A percentile compares a stretch with the other conserved stretches of the same genome.
Conservation (phyloP, 2,888 invertebrate genomes). For the Callyntrura guangdongensis region DNA sequence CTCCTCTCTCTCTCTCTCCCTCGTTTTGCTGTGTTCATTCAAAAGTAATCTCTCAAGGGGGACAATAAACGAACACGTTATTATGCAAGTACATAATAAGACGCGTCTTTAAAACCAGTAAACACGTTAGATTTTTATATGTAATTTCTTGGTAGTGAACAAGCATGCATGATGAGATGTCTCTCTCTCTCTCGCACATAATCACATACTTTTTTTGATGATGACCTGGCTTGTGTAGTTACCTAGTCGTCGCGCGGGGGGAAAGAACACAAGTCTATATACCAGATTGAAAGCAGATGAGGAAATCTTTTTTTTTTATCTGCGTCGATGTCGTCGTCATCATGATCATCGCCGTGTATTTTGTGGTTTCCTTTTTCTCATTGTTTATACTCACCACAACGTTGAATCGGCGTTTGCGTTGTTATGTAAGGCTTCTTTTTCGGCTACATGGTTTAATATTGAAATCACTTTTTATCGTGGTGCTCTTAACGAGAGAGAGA, state of each 20-base stretch:
- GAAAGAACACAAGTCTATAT: too few species aligned
- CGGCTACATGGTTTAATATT: background rate
- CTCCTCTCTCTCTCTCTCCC: conserved; percentile 20
- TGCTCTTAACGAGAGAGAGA: too few species aligned
- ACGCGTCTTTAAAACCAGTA: conserved; percentile 14
- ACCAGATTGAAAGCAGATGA: too few species aligned
- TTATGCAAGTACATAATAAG: conserved; percentile 28
- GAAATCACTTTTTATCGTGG: conserved; percentile 11
- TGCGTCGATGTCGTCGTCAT: background rate
- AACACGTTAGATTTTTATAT: background rate
- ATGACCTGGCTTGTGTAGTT: conserved; percentile 34
- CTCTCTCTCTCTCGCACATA: background rate
- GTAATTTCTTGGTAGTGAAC: conserved; percentile 47
- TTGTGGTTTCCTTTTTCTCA: conserved; percentile 73
- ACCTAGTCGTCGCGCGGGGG: background rate
- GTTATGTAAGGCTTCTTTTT: background rate
- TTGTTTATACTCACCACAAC: conserved; percentile 45
- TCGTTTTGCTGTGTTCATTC: conserved; percentile 11
- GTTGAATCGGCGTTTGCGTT: too few species aligned
- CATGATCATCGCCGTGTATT: background rate
- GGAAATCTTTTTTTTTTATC: conserved; percentile 39
- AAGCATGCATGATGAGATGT: background rate
- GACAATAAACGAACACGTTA: conserved; percentile 7
- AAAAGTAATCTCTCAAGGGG: background rate
- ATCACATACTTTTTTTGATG: background rate